A percentile compares a stretch with the other conserved stretches of the same genome.
Evolutionary conservation across 2,888 invertebrate genomes (phyloP).

Genomic region (Aphidius colemani): DNA sequence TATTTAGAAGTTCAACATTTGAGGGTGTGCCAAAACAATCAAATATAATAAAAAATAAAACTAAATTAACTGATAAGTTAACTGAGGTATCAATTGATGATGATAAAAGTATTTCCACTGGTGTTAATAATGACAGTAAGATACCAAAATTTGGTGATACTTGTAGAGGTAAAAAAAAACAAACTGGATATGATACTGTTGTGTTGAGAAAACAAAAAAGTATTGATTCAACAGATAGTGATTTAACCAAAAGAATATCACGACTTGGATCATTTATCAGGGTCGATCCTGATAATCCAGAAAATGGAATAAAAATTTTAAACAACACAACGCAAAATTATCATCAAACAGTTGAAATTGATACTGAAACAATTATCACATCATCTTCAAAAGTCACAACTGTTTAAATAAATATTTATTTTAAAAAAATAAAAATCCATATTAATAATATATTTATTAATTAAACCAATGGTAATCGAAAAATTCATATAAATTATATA

Average conservation of each 20-base stretch:
- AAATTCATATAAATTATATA: conserved; percentile 1
- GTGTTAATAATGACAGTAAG: conserved; percentile 44
- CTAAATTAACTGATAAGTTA: conserved; percentile 26
- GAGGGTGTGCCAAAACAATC: conserved; percentile 61
- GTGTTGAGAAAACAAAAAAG: conserved; percentile 43
- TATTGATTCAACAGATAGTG: conserved; percentile 41
- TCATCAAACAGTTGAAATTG: conserved; percentile 26
- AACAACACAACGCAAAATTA: no score
- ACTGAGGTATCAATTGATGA: conserved; percentile 31
- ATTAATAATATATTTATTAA: no score
- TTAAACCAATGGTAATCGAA: neutral
- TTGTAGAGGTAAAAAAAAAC: conserved; percentile 29
- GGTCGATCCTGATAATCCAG: conserved; percentile 53
- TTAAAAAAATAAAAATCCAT: neutral
- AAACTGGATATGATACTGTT: conserved; percentile 35
- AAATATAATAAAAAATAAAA: conserved; percentile 13
- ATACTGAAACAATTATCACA: conserved; percentile 42
- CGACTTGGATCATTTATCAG: conserved; percentile 63
- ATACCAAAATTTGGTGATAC: conserved; percentile 46
- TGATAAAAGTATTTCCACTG: conserved; percentile 48
- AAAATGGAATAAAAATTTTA: conserved; percentile 32
- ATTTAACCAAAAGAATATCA: conserved; percentile 59
- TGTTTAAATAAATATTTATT: conserved; percentile 41
- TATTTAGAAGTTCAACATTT: conserved; percentile 71
- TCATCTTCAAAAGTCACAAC: conserved; percentile 52